Percentiles rank a stretch among this genome's conserved stretches.
Conservation (phyloP, 2,888 invertebrate species). For the Caenorhabditis japonica region DNA sequence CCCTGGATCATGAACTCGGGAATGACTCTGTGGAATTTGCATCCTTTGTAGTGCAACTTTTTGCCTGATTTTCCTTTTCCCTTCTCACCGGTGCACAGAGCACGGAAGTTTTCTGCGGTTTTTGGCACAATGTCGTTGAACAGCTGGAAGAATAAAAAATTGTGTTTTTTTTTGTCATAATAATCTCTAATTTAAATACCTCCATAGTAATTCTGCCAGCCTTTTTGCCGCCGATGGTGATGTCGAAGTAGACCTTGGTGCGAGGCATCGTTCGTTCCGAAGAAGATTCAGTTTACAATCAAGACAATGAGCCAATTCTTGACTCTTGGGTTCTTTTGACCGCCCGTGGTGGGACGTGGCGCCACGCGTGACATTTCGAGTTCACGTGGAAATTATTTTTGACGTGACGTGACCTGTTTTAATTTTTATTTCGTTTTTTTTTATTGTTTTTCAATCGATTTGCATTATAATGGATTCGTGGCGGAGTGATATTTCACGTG, state of each 20-base stretch:
- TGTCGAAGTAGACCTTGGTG: constrained; percentile 45
- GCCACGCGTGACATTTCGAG: too few relatives aligned
- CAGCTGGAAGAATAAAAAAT: constrained; percentile 80
- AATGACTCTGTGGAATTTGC: constrained; percentile 88
- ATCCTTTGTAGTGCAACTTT: constrained; percentile 83
- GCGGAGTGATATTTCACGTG: too few relatives aligned
- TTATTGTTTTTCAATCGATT: too few relatives aligned
- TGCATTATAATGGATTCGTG: too few relatives aligned
- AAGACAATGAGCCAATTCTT: too few relatives aligned
- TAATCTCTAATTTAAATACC: constrained; percentile 22
- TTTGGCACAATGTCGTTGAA: constrained; percentile 89
- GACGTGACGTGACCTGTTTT: too few relatives aligned
- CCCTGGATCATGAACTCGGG: constrained; percentile 86
- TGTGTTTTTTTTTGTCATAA: too few relatives aligned
- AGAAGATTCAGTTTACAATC: too few relatives aligned
- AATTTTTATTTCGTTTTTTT: too few relatives aligned
- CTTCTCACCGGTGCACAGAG: constrained; percentile 83
- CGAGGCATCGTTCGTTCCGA: constrained; percentile 21
- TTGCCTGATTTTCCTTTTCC: constrained; percentile 82
- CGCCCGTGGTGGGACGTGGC: too few relatives aligned
- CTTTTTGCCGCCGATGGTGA: constrained; percentile 48
- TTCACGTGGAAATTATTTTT: too few relatives aligned
- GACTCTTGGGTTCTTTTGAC: too few relatives aligned
- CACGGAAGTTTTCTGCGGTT: constrained; percentile 87
- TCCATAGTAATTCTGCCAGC: constrained; percentile 86